Evolutionary conservation across 1,140 invertebrate species (phyloP).

Genomic region (Drosophila pachea): DNA sequence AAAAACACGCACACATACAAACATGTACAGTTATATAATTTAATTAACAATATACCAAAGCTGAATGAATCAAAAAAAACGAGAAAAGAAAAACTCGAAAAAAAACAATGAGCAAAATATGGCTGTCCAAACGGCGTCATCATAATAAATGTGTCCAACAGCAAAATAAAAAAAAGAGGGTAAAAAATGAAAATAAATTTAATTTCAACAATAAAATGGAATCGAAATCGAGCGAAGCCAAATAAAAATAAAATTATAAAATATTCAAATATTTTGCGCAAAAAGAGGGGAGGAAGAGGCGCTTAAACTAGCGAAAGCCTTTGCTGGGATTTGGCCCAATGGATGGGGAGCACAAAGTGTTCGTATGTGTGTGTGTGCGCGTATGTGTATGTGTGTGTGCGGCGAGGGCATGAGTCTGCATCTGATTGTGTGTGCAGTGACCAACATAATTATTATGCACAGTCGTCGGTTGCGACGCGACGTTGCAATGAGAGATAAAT

Average conservation of each 20-base stretch:
- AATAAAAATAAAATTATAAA: conserved; percentile 40
- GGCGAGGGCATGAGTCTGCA: neutral
- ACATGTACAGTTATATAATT: conserved; percentile 53
- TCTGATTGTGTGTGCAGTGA: conserved; percentile 27
- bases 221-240: conserved; percentile 1
- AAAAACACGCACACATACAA: conserved; percentile 5
- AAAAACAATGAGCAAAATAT: conserved; percentile 36
- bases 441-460: conserved; percentile 60
- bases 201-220: conserved; percentile 21
- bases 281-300: neutral
- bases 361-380: neutral
- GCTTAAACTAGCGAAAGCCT: neutral
- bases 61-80: conserved; percentile 32
- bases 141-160: conserved; percentile 28
- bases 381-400: neutral
- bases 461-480: conserved; percentile 14
- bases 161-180: conserved; percentile 20
- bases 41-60: conserved; percentile 56
- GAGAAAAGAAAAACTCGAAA: conserved; percentile 31
- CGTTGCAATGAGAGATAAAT: conserved; percentile 69
- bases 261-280: neutral
- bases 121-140: conserved; percentile 20
- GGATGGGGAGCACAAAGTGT: neutral
- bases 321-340: neutral
- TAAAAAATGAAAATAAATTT: conserved; percentile 38